A percentile compares a stretch with the other conserved stretches of the same genome.
These are phyloP conservation scores for Stigmatopora argus DNA, from an alignment of 2,113 vertebrate species.

Conservation along the genomic window DNA sequence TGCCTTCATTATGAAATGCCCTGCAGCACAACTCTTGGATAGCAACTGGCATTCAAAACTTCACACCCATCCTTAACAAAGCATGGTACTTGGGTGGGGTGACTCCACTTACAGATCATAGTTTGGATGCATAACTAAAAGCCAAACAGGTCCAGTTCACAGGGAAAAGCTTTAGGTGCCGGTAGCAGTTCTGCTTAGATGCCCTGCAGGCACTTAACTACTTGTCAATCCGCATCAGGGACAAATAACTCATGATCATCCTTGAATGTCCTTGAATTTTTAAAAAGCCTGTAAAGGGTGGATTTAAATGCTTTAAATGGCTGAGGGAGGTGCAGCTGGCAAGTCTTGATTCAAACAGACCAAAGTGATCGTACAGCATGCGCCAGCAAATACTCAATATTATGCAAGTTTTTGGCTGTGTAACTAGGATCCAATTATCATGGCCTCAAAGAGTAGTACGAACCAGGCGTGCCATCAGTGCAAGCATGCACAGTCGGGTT, in stretches of 20 bases:
- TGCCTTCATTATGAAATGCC: background rate
- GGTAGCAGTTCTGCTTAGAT: background rate
- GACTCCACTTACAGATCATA: constrained; percentile 21
- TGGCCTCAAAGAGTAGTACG: too few relatives aligned
- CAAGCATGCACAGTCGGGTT: too few relatives aligned
- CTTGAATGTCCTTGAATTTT: background rate
- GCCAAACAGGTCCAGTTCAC: constrained; percentile 11
- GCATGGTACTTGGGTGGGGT: background rate
- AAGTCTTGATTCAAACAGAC: background rate
- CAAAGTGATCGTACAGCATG: background rate
- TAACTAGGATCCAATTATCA: too few relatives aligned
- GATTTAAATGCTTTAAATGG: constrained; percentile 14
- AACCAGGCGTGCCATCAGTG: too few relatives aligned
- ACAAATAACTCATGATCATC: constrained; percentile 5
- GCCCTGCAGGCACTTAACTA: background rate
- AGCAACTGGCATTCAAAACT: background rate
- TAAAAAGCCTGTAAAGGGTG: background rate
- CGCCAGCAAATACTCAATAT: background rate
- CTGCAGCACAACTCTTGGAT: background rate
- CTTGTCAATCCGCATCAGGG: constrained; percentile 19
- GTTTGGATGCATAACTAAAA: constrained; percentile 9
- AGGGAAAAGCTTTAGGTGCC: constrained; percentile 8
- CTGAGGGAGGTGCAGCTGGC: constrained; percentile 3
- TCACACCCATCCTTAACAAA: background rate
- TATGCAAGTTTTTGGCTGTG: too few relatives aligned